phyloP scores from a whole-genome alignment of 2,888 invertebrate genomes.

The Caenorhabditis doughertyi region DNA sequence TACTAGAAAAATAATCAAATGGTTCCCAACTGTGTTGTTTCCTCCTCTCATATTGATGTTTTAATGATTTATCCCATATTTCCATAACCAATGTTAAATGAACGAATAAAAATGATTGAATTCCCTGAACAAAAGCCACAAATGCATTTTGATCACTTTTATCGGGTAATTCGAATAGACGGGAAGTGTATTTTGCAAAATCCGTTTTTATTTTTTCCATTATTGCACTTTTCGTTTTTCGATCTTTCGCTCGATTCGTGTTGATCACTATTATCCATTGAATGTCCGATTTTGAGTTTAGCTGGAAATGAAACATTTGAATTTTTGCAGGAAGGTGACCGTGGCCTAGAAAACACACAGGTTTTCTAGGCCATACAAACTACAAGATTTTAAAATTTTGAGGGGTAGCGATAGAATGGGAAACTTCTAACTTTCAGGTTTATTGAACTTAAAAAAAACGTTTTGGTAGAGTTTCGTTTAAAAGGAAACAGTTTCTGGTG shows the following conservation, averaged over 20 bases:
- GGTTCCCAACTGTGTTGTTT: conserved; percentile 56
- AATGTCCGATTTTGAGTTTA: conserved; percentile 69
- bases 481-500: too few relatives aligned
- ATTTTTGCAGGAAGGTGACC: too few relatives aligned
- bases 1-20: conserved; percentile 49
- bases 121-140: conserved; percentile 56
- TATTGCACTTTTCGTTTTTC: conserved; percentile 75
- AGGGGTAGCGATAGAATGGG: too few relatives aligned
- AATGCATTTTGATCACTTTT: conserved; percentile 71
- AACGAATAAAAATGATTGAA: conserved; percentile 62
- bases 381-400: too few relatives aligned
- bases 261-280: conserved; percentile 82
- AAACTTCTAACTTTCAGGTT: too few relatives aligned
- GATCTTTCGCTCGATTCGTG: conserved; percentile 76
- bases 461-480: too few relatives aligned
- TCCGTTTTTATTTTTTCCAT: conserved; percentile 76
- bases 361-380: too few relatives aligned
- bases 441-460: too few relatives aligned
- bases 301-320: conserved; percentile 16
- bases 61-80: conserved; percentile 68
- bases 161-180: conserved; percentile 73
- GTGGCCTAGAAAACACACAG: too few relatives aligned
- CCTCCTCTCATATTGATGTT: conserved; percentile 39
- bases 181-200: conserved; percentile 38
- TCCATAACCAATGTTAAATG: conserved; percentile 71